Evolutionary conservation across 1,140 invertebrate species (phyloP).

Genomic region (Zaprionus camerounensis): DNA sequence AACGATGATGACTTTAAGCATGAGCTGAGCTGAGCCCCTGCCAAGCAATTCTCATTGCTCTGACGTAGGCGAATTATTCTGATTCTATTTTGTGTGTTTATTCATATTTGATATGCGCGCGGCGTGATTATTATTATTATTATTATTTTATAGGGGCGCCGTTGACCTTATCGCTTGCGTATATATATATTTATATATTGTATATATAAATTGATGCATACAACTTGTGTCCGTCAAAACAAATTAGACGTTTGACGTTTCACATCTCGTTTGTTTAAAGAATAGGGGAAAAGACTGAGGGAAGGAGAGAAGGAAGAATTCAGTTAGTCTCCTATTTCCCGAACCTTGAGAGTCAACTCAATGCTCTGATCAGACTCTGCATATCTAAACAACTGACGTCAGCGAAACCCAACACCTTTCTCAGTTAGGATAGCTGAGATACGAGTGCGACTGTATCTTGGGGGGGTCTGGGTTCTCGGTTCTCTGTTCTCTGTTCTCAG

Average conservation of each 20-base stretch:
- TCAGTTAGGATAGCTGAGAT: slow-evolving; percentile 33
- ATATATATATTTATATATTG: background rate
- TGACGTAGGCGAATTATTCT: slow-evolving; percentile 19
- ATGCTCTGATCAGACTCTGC: slow-evolving; percentile 8
- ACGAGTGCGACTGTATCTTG: slow-evolving; percentile 37
- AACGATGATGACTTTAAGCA: background rate
- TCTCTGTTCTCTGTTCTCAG: slow-evolving; percentile 21
- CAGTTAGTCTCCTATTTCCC: background rate
- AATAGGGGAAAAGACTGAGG: background rate
- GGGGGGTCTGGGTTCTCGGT: slow-evolving; percentile 35
- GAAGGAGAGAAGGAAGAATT: background rate
- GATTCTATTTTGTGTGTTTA: slow-evolving; percentile 13
- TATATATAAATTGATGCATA: slow-evolving; percentile 19
- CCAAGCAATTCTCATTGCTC: slow-evolving; percentile 3
- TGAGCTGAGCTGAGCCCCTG: slow-evolving; percentile 23
- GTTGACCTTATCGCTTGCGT: slow-evolving; percentile 30
- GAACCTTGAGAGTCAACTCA: slow-evolving; percentile 12
- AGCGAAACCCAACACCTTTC: slow-evolving; percentile 50
- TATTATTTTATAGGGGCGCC: slow-evolving; percentile 32
- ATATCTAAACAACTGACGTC: slow-evolving; percentile 36
- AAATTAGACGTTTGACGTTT: slow-evolving; percentile 29
- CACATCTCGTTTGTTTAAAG: slow-evolving; percentile 12
- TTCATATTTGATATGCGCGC: slow-evolving; percentile 25
- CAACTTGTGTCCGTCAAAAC: slow-evolving; percentile 28
- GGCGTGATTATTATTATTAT: background rate